Evolutionary conservation across 1,140 invertebrate species (phyloP).

Genomic region (Laupala kohalensis): DNA sequence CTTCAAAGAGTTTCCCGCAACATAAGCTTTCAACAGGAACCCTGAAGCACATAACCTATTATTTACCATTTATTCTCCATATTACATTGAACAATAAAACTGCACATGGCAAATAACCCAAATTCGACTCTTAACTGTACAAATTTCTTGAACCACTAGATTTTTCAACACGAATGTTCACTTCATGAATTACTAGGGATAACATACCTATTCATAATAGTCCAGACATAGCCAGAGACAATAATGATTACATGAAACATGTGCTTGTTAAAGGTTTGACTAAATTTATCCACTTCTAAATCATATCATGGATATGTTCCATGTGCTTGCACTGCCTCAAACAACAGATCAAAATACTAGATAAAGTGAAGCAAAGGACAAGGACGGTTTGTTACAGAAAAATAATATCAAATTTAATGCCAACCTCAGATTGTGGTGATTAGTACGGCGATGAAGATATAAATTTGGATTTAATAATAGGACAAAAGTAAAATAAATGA

Average conservation of each 20-base stretch:
- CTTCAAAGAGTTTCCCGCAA: constrained; percentile 4
- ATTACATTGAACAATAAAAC: neutral
- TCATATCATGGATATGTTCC: neutral
- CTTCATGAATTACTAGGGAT: neutral
- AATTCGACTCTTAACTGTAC: neutral
- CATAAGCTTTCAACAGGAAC: constrained; percentile 1
- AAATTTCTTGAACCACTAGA: neutral
- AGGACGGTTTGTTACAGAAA: neutral
- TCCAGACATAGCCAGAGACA: neutral
- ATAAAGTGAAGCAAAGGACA: neutral
- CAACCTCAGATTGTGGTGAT: neutral
- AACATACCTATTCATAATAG: neutral
- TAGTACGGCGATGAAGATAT: neutral
- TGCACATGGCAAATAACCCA: neutral
- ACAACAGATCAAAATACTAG: neutral
- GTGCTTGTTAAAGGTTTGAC: neutral
- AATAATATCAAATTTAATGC: neutral
- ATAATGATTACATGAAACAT: neutral
- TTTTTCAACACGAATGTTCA: neutral
- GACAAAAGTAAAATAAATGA: neutral
- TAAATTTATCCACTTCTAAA: neutral
- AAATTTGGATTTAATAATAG: neutral
- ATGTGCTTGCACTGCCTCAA: neutral
- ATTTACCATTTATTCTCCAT: neutral
- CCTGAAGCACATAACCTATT: neutral